Evolutionary conservation across 2,888 invertebrate genomes (phyloP).

Genomic region (Trachelus iudaicus): DNA sequence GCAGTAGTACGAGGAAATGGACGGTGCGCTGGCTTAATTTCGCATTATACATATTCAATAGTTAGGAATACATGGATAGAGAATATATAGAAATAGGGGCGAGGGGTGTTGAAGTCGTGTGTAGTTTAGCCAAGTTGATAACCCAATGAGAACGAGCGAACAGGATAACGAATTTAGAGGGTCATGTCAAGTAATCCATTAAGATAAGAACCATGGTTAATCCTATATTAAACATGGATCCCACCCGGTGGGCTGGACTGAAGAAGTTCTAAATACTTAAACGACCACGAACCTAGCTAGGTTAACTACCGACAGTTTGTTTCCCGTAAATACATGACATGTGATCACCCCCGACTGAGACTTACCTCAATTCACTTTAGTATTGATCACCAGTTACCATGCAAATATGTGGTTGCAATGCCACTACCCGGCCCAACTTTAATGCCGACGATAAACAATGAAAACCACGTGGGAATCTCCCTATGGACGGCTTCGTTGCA

Average conservation of each 20-base stretch:
- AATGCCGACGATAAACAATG: constrained; percentile 5
- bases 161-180: not conserved
- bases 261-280: constrained; percentile 18
- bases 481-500: too few relatives aligned
- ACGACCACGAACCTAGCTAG: constrained; percentile 3
- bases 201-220: constrained; percentile 15
- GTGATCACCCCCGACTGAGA: not conserved
- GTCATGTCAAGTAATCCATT: constrained; percentile 1
- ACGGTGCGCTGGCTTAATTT: not conserved
- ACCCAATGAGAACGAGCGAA: not conserved
- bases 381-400: constrained; percentile 22
- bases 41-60: not conserved
- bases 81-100: too few relatives aligned
- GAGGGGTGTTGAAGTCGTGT: too few relatives aligned
- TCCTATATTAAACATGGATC: constrained; percentile 15
- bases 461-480: not conserved
- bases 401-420: constrained; percentile 14
- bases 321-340: constrained; percentile 4
- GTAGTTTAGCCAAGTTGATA: not conserved
- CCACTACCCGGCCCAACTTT: constrained; percentile 6
- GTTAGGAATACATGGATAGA: not conserved
- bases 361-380: constrained; percentile 13
- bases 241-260: not conserved
- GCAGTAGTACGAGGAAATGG: not conserved
- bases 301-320: constrained; percentile 4